Evolutionary conservation across 2,888 invertebrate species (phyloP), one percentile per base, ranked within the genome.

Genomic region (Branchellion lobata): DNA sequence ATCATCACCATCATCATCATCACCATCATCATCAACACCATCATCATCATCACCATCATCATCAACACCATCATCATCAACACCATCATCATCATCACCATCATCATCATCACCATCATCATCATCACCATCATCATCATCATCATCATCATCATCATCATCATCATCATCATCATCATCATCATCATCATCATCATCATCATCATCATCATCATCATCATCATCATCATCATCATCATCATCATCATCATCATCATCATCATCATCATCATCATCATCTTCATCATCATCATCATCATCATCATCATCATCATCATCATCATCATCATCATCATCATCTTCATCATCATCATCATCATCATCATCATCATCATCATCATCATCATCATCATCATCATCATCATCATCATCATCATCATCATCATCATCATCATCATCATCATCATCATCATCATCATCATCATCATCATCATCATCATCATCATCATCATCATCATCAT

Each of bases 241-340:
- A 29, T 31, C 69, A 69, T 31, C 69, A 5, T 69, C 69, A 69
- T 69, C 69, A 11, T 24, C 69, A 2, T 65, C 69, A 24, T 69
- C 29, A 24, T 69, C 69, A 69, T 5, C 2, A 69, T 69, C 69
- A 29, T 69, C 69, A 1, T 2, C 33, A 29, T 76, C 76, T 14
- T 40, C 76, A 57, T 76, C 76, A 57, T 76, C 76, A 57, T 76
- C 76, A 76, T 76, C 76, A 76, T 76, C 76, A 57, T 57, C 74
- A 74, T 74, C 74, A 74, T 74, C 1, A 74, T 74, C 40, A 74
- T 47, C 74, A 40, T 47, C 47, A 40, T 74, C 74, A 74, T 74
- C 74, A 74, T 74, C 74, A 76, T 57, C 76, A 76, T 76, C 76
- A 57, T 57, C 76, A 57, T 61, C 76, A 57, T 57, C 76, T 1